Evolutionary conservation across 2,888 invertebrate species (phyloP).

Genomic region (Dyspetes luteomarginatus): DNA sequence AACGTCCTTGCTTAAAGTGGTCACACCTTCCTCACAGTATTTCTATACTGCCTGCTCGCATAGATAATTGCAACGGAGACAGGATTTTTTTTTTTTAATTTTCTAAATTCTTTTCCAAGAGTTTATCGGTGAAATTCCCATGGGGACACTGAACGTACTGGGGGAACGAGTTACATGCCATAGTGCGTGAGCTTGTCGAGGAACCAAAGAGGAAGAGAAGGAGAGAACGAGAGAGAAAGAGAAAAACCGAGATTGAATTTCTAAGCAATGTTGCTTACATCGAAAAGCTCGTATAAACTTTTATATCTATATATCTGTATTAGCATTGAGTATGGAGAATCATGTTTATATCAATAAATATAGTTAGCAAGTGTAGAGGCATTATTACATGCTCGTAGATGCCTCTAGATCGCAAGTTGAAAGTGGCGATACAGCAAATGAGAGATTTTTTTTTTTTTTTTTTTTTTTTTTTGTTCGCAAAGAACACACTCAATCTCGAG

Average conservation of each 20-base stretch:
- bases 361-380: slow-evolving; percentile 4
- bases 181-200: not conserved
- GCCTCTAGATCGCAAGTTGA: slow-evolving; percentile 14
- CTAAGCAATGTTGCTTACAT: slow-evolving; percentile 51
- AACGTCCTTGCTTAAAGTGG: slow-evolving; percentile 71
- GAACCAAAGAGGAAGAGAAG: no score
- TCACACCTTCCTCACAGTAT: slow-evolving; percentile 70
- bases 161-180: not conserved
- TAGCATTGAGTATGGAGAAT: slow-evolving; percentile 28
- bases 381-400: slow-evolving; percentile 16
- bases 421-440: not conserved
- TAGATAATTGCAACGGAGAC: slow-evolving; percentile 20
- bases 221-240: no score
- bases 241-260: slow-evolving; percentile 54
- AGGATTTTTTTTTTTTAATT: slow-evolving; percentile 25
- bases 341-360: slow-evolving; percentile 51
- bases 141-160: slow-evolving; percentile 5
- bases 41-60: slow-evolving; percentile 50
- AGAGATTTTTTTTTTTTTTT: not conserved
- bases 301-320: not conserved
- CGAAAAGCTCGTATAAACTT: not conserved
- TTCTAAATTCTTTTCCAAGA: not conserved
- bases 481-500: no score
- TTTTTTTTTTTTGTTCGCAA: no score
- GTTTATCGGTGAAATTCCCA: slow-evolving; percentile 2